These are phyloP conservation scores for Capromys pilorides DNA, from an alignment of 2,797 vertebrate genomes.

Conservation along the genomic window DNA sequence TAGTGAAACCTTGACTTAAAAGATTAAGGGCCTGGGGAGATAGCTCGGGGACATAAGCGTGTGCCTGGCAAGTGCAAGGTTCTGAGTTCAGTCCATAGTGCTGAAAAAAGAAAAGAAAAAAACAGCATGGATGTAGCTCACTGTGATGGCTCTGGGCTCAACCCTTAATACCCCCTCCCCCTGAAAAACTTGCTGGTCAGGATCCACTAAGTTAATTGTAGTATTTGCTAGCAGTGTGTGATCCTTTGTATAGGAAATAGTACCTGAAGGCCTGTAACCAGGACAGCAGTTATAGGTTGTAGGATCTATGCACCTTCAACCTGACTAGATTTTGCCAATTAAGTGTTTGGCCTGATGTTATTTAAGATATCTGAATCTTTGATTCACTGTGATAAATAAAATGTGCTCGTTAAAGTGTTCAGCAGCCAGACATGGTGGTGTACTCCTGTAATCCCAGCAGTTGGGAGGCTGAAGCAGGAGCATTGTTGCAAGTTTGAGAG, in stretches of 20 bases:
- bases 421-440: too few relatives aligned
- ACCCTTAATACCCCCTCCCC: neutral
- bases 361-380: neutral
- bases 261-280: neutral
- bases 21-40: neutral
- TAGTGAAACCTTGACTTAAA: neutral
- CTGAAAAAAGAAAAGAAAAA: too few relatives aligned
- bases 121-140: too few relatives aligned
- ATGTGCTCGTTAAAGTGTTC: neutral
- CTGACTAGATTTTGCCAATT: slow-evolving; percentile 2
- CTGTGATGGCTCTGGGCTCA: neutral
- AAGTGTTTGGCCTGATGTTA: slow-evolving; percentile 16
- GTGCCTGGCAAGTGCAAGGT: too few relatives aligned
- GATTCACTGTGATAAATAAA: neutral
- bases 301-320: neutral
- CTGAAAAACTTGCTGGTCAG: neutral
- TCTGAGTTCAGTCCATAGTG: too few relatives aligned
- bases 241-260: neutral
- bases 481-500: too few relatives aligned
- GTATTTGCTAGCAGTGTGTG: neutral
- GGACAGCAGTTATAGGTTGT: neutral
- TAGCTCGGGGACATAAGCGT: neutral
- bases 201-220: neutral
- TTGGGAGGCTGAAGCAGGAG: too few relatives aligned
- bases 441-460: too few relatives aligned